phyloP scores from a whole-genome alignment of 37 sponge, comb jelly and placozoan species.

The Amphimedon queenslandica region DNA sequence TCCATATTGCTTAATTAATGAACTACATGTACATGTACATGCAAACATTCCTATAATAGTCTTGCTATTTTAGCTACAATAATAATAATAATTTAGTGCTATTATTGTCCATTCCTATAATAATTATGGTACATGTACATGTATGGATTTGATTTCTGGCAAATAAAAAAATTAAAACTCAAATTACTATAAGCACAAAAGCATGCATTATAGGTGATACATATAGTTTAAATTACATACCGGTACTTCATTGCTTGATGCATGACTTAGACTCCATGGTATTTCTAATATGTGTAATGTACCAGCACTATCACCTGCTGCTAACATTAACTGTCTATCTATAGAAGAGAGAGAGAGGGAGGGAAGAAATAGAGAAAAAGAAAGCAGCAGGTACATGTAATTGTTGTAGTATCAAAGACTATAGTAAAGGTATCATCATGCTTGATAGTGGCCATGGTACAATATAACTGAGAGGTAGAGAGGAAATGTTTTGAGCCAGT shows the following conservation, averaged over 20 bases:
- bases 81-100: not conserved
- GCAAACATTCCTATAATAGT: not conserved
- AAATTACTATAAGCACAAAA: too few species aligned
- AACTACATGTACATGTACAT: not conserved
- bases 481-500: slow-evolving; percentile 88
- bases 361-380: too few species aligned
- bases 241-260: slow-evolving; percentile 80
- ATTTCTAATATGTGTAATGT: slow-evolving; percentile 93
- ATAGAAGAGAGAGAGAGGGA: not conserved
- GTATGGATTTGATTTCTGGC: too few species aligned
- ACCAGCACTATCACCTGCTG: slow-evolving; percentile 88
- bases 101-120: too few species aligned
- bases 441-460: slow-evolving; percentile 63
- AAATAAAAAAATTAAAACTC: too few species aligned
- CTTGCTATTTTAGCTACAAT: too few species aligned
- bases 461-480: slow-evolving; percentile 72
- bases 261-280: slow-evolving; percentile 79
- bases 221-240: slow-evolving; percentile 1
- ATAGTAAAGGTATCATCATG: slow-evolving; percentile 18
- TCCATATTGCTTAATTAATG: not conserved
- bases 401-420: too few species aligned
- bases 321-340: slow-evolving; percentile 86
- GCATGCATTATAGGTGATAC: too few species aligned
- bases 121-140: too few species aligned
- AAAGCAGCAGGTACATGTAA: too few species aligned